Base-by-base conservation (phyloP, 2,888 invertebrate species). In the Plebejus argus region DNA sequence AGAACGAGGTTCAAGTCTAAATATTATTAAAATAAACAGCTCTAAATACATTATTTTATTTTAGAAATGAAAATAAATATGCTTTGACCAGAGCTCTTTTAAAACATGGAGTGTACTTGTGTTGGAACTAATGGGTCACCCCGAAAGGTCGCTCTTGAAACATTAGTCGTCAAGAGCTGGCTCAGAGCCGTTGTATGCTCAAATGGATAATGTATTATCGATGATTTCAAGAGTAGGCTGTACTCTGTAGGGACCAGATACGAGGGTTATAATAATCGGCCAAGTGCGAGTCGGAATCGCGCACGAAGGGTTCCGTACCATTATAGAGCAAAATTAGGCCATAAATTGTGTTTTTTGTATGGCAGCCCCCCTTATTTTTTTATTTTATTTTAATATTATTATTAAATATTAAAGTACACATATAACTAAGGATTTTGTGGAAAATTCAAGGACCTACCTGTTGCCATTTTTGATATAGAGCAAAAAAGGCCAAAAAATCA, bases 51-150 rank as follows among this genome's bases (percentile, higher is more conserved):
- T n/a, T 58, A 58, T 33, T 66, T 66, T 66, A 33, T 66, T 66
- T 66, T 7, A 15, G 28, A 18, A 66, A 66, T 33, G 66, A 66
- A 66, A 66, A 33, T 66, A n/a, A n/a, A 66, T 4, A 28, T 20
- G 28, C 66, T 66, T 66, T 66, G 66, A 28, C 66, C 61, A 23
- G 61, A 66, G 66, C 66, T 28, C 66, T 33, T 66, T 66, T 66
- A 66, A 61, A 33, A 28, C 28, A 6, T 71, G 71, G 39, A n/a
- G 71, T 39, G 20, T 20, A n/a, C 71, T 71, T 39, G 39, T n/a
- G 35, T 70, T n/a, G 20, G 7, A 71, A 39, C 39, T 71, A 71
- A 39, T 71, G 39, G 71, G 39, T 71, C 71, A 71, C 39, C 20
- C 8, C 71, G 71, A 39, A 39, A 39, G 71, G 71, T 71, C 8